phyloP scores from a whole-genome alignment of 1,140 invertebrate species.

The Heterodera carotae region DNA sequence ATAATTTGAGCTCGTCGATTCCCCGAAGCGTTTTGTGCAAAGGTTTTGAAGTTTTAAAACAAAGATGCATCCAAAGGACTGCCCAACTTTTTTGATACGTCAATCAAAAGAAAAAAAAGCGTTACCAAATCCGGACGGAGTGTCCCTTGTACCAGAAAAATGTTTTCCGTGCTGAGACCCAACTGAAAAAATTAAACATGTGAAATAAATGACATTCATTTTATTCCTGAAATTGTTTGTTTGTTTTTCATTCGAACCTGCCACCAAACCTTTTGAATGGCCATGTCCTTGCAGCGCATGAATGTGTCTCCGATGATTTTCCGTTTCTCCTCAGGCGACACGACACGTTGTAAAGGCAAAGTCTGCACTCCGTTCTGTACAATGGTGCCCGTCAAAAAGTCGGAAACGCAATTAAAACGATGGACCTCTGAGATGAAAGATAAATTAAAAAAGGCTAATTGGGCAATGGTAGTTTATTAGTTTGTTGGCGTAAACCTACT shows the following conservation, averaged over 20 bases:
- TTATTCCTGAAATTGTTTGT: neutral
- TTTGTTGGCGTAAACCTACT: slow-evolving; percentile 74
- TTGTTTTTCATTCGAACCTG: neutral
- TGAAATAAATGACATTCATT: neutral
- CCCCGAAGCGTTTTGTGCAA: too few relatives aligned
- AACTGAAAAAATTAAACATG: slow-evolving; percentile 52
- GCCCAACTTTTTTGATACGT: too few relatives aligned
- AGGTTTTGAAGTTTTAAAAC: too few relatives aligned
- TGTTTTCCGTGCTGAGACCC: slow-evolving; percentile 48
- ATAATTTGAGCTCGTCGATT: neutral
- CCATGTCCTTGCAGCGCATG: slow-evolving; percentile 71
- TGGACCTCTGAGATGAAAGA: slow-evolving; percentile 50
- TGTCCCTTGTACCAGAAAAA: slow-evolving; percentile 73
- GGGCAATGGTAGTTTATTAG: too few relatives aligned
- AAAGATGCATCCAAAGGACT: too few relatives aligned
- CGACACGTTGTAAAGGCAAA: slow-evolving; percentile 79
- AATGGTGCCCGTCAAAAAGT: slow-evolving; percentile 53
- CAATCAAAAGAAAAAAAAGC: neutral
- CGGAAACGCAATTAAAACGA: slow-evolving; percentile 52
- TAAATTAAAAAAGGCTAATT: neutral
- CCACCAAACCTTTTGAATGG: slow-evolving; percentile 48
- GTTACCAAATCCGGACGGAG: slow-evolving; percentile 83
- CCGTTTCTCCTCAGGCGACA: slow-evolving; percentile 91
- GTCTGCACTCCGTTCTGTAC: slow-evolving; percentile 37
- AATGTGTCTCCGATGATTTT: slow-evolving; percentile 99